phyloP scores from a whole-genome alignment of 2,797 vertebrate species.

The Otolemur crassicaudatus region DNA sequence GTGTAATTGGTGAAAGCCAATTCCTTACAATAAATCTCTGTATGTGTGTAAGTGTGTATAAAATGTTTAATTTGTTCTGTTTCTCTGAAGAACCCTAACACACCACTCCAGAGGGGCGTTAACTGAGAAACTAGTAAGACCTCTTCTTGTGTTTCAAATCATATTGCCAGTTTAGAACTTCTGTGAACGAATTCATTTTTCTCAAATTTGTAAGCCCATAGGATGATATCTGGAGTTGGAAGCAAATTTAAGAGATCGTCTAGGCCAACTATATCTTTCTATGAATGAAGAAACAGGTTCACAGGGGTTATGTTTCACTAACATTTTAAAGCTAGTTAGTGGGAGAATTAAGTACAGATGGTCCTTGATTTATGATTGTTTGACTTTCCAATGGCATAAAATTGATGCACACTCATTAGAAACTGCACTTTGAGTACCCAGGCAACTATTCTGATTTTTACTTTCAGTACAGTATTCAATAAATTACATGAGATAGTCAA shows the following conservation, averaged over 20 bases:
- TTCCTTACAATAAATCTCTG: background rate
- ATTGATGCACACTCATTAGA: background rate
- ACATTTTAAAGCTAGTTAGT: background rate
- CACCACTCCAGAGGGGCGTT: background rate
- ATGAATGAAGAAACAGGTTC: background rate
- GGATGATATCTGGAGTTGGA: background rate
- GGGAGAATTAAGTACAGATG: background rate
- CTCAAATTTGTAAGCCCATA: background rate
- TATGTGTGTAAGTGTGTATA: background rate
- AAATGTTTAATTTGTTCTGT: background rate
- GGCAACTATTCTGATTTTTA: background rate
- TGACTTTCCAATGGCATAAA: background rate
- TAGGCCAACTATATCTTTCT: background rate
- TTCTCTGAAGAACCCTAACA: background rate
- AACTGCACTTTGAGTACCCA: background rate
- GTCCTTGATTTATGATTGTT: background rate
- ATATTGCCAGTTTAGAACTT: background rate
- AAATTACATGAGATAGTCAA: background rate
- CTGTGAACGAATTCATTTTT: background rate
- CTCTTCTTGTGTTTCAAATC: background rate
- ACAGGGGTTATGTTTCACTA: background rate
- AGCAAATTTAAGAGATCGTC: background rate
- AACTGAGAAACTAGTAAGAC: background rate
- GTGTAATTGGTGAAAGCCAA: background rate
- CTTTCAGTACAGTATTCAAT: background rate